These are phyloP conservation scores for Rousettus madagascariensis DNA, from an alignment of 2,797 vertebrate genomes.

Conservation along the genomic window DNA sequence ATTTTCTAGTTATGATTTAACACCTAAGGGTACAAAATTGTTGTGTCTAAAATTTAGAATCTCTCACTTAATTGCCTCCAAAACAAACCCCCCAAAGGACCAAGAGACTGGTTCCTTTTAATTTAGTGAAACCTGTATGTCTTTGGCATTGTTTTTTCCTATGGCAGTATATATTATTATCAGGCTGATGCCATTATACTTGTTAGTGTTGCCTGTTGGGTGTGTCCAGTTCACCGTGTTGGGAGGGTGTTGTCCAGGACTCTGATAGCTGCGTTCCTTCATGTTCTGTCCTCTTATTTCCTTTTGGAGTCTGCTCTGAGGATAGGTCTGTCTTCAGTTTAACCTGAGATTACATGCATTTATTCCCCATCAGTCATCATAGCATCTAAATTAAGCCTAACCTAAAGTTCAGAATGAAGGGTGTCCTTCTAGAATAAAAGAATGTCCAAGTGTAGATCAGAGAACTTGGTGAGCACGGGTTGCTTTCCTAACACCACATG, in stretches of 20 bases:
- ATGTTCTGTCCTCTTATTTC: neutral
- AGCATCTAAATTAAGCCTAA: neutral
- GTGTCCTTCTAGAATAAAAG: neutral
- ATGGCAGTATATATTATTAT: fast-evolving
- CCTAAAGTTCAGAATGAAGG: neutral
- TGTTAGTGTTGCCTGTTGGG: neutral
- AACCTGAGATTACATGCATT: neutral
- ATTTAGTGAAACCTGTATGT: neutral
- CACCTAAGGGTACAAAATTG: neutral
- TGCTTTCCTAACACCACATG: neutral
- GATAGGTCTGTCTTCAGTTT: neutral
- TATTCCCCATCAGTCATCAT: neutral
- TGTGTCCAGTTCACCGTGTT: neutral
- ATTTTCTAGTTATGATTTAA: neutral
- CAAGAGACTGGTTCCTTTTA: neutral
- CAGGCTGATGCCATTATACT: fast-evolving
- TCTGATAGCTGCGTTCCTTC: neutral
- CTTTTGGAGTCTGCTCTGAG: neutral
- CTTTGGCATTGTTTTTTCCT: neutral
- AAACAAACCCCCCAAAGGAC: neutral
- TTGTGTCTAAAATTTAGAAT: neutral
- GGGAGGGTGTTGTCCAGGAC: neutral
- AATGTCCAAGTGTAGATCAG: neutral
- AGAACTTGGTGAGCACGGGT: neutral
- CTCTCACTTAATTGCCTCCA: neutral